phyloP scores from a whole-genome alignment of 2,797 vertebrate genomes.

The Staurois parvus region DNA sequence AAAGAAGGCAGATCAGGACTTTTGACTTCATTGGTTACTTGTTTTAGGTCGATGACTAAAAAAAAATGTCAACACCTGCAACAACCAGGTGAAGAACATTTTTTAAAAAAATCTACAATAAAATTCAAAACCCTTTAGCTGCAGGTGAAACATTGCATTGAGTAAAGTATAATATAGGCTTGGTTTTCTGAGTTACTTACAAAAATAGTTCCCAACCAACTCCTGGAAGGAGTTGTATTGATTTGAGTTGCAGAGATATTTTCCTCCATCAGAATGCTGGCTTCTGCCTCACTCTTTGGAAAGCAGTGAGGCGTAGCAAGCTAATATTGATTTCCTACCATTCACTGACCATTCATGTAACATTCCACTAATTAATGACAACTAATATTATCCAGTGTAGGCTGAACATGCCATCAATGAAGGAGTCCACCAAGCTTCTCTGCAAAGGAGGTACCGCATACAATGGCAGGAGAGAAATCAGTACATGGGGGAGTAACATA shows the following conservation, averaged over 20 bases:
- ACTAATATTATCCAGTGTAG: background rate
- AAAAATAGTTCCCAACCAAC: background rate
- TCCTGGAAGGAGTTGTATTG: background rate
- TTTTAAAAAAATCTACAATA: too few species aligned
- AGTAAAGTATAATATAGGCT: background rate
- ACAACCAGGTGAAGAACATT: too few species aligned
- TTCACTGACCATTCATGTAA: conserved; percentile 5
- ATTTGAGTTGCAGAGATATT: conserved; percentile 8
- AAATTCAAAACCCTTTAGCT: too few species aligned
- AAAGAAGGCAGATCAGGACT: too few species aligned
- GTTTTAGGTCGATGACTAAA: too few species aligned
- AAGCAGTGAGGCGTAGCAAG: background rate
- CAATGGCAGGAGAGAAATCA: background rate
- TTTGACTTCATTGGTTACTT: too few species aligned
- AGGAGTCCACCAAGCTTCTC: background rate
- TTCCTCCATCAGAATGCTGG: background rate
- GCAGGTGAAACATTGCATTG: background rate
- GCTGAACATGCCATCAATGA: background rate
- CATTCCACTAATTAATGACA: conserved; percentile 13
- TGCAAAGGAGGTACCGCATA: background rate
- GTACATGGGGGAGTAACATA: background rate
- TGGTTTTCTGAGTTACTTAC: background rate
- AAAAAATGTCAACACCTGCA: too few species aligned
- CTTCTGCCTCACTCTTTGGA: background rate
- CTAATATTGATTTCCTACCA: background rate